Evolutionary conservation across 2,888 invertebrate species (phyloP).

Genomic region (Hypselothyrea guttata): DNA sequence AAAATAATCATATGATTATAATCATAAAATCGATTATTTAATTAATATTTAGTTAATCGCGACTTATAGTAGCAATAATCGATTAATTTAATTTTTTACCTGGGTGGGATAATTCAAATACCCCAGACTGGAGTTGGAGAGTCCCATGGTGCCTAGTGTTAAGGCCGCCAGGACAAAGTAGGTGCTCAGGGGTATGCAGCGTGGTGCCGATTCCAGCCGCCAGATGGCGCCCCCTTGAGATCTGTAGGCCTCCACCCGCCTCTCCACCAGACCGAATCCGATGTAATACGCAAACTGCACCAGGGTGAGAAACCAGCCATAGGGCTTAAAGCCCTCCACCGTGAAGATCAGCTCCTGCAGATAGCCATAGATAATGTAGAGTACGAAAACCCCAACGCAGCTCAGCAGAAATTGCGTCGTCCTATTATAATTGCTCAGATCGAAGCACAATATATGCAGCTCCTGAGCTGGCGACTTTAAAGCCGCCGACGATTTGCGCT

Average conservation of each 20-base stretch:
- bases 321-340: conserved; percentile 93
- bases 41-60: no score
- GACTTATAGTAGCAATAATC: no score
- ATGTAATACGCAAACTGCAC: conserved; percentile 95
- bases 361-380: conserved; percentile 95
- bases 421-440: conserved; percentile 85
- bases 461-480: conserved; percentile 70
- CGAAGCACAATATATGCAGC: conserved; percentile 88
- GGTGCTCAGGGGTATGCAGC: conserved; percentile 90
- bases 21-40: no score
- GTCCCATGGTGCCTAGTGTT: conserved; percentile 97
- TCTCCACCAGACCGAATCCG: conserved; percentile 89
- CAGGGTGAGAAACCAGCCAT: conserved; percentile 95
- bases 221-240: conserved; percentile 34
- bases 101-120: conserved; percentile 98
- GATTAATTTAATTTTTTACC: no score
- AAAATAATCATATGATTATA: no score
- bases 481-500: conserved; percentile 43
- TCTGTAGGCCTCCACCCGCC: conserved; percentile 83
- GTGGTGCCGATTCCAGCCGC: conserved; percentile 83
- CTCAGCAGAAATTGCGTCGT: conserved; percentile 89
- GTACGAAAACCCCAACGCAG: conserved; percentile 91
- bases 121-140: conserved; percentile 96
- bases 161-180: conserved; percentile 92
- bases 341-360: conserved; percentile 96